Percentiles rank a stretch among this genome's conserved stretches.
Conservation (phyloP, 2,113 vertebrate genomes). For the Entosphenus tridentatus region DNA sequence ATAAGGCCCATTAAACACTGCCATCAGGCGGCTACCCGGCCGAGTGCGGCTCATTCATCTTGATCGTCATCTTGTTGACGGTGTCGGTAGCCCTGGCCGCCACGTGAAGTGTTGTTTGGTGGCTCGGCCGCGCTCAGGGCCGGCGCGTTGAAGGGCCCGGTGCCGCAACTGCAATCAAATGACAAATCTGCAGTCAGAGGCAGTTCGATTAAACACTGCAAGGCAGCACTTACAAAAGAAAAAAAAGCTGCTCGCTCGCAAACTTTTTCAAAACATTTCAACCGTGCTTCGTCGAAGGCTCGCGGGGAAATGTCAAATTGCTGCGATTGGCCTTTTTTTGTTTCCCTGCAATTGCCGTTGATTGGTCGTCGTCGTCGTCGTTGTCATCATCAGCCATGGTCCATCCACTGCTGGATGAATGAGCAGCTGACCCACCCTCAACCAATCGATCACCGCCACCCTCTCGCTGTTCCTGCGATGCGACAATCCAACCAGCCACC, state of each 20-base stretch:
- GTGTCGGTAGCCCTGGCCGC: constrained; percentile 96
- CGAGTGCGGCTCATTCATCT: constrained; percentile 99
- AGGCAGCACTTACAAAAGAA: constrained; percentile 1
- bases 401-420: too few species aligned
- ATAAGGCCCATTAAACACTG: constrained; percentile 5
- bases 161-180: constrained; percentile 65
- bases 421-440: too few species aligned
- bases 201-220: constrained; percentile 5
- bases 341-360: too few species aligned
- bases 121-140: constrained; percentile 70
- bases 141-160: constrained; percentile 78
- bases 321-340: too few species aligned
- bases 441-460: too few species aligned
- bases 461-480: too few species aligned
- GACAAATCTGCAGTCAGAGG: constrained; percentile 27
- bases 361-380: too few species aligned
- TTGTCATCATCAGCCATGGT: too few species aligned
- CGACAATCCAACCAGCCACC: too few species aligned
- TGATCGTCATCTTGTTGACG: constrained; percentile 99
- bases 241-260: background rate
- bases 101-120: constrained; percentile 53
- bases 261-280: too few species aligned
- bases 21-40: constrained; percentile 38
- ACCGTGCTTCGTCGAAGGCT: too few species aligned
- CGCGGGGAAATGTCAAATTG: too few species aligned